Conservation (phyloP, 1,140 invertebrate genomes). For the Ostrea denselamellosa region DNA sequence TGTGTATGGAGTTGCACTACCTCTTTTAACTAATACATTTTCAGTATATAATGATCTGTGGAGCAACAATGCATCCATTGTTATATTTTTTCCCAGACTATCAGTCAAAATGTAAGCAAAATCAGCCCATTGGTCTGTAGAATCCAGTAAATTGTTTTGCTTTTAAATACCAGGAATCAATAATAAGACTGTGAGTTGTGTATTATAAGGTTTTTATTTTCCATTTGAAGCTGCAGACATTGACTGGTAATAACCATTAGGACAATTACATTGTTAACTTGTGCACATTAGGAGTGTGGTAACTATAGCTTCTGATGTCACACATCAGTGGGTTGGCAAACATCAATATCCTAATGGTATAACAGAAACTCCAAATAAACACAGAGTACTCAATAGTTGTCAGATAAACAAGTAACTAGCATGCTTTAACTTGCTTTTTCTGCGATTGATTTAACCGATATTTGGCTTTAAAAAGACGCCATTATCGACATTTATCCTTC, state of each 20-base stretch:
- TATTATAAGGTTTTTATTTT: no score
- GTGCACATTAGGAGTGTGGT: conserved; percentile 7
- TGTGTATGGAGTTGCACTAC: no score
- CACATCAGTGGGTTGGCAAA: not conserved
- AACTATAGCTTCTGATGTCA: not conserved
- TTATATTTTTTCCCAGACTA: no score
- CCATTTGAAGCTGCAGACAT: not conserved
- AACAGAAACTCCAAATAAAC: not conserved
- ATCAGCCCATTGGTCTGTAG: not conserved
- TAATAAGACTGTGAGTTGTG: no score
- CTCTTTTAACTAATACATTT: no score
- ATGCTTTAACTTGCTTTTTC: conserved; percentile 10
- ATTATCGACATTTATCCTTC: conserved; percentile 13
- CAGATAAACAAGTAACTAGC: not conserved
- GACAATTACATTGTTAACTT: conserved; percentile 16
- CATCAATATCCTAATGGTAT: not conserved
- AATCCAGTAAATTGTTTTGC: not conserved
- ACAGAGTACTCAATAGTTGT: not conserved
- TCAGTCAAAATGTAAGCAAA: not conserved
- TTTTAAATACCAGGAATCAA: not conserved
- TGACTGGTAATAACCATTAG: conserved; percentile 12
- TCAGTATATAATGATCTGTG: no score
- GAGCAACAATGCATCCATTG: no score
- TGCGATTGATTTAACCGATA: conserved; percentile 14
- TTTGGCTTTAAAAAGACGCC: conserved; percentile 21